phyloP scores from a whole-genome alignment of 2,888 invertebrate genomes.

The Eutolmus rufibarbis region DNA sequence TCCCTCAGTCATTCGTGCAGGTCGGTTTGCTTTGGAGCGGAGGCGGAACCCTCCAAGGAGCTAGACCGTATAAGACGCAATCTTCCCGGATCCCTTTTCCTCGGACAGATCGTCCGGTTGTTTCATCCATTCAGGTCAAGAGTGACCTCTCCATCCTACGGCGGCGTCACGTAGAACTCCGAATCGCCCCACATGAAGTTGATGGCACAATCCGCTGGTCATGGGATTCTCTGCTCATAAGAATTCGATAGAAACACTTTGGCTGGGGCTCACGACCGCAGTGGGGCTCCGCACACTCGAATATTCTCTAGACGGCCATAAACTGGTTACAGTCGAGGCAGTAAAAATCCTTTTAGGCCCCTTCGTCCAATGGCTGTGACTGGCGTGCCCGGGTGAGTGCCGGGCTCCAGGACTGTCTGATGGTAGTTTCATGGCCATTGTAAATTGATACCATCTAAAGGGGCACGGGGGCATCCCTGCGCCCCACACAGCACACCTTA shows the following conservation, averaged over 20 bases:
- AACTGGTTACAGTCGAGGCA: constrained; percentile 1
- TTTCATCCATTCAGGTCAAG: neutral
- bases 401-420: neutral
- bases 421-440: constrained; percentile 5
- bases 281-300: neutral
- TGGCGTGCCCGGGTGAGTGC: neutral
- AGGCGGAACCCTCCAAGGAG: neutral
- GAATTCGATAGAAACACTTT: constrained; percentile 26
- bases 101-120: neutral
- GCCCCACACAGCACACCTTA: neutral
- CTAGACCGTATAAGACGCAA: neutral
- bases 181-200: neutral
- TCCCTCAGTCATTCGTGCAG: constrained; percentile 11
- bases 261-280: neutral
- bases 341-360: constrained; percentile 13
- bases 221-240: constrained; percentile 13
- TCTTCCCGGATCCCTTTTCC: neutral
- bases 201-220: neutral
- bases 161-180: constrained; percentile 22
- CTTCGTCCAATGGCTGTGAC: neutral
- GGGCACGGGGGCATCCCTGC: neutral
- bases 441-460: constrained; percentile 30
- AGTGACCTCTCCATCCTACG: constrained; percentile 4
- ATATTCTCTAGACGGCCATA: constrained; percentile 7
- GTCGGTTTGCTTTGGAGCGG: neutral